A percentile compares a stretch with the other conserved stretches of the same genome.
These are phyloP conservation scores for Cervus canadensis DNA, from an alignment of 2,113 vertebrate species.

Conservation along the genomic window DNA sequence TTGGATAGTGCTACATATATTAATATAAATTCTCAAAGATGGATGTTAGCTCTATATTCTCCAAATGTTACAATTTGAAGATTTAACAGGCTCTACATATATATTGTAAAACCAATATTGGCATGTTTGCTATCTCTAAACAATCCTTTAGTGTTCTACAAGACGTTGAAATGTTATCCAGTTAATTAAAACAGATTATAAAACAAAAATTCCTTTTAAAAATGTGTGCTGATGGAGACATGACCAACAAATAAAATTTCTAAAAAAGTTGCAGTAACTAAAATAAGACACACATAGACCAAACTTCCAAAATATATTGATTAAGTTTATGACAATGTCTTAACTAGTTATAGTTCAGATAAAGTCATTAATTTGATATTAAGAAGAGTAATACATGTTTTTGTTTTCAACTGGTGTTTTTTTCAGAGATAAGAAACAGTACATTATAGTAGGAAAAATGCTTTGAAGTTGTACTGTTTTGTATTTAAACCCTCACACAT, in stretches of 20 bases:
- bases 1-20: not conserved
- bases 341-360: not conserved
- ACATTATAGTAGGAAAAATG: not conserved
- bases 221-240: not conserved
- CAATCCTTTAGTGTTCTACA: not conserved
- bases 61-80: not conserved
- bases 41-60: not conserved
- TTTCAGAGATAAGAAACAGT: not conserved
- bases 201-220: not conserved
- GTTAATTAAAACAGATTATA: not conserved
- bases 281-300: not conserved
- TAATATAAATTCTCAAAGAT: not conserved
- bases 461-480: not conserved
- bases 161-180: not conserved
- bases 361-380: not conserved
- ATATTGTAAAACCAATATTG: not conserved
- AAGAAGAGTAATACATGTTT: not conserved
- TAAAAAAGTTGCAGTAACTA: not conserved
- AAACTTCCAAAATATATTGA: not conserved
- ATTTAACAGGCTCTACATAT: not conserved
- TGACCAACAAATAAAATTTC: not conserved
- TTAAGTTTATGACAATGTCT: not conserved
- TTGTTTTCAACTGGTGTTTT: not conserved
- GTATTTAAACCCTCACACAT: not conserved
- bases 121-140: not conserved